phyloP scores from a whole-genome alignment of 2,888 invertebrate genomes.

The Drosophila anceps region DNA sequence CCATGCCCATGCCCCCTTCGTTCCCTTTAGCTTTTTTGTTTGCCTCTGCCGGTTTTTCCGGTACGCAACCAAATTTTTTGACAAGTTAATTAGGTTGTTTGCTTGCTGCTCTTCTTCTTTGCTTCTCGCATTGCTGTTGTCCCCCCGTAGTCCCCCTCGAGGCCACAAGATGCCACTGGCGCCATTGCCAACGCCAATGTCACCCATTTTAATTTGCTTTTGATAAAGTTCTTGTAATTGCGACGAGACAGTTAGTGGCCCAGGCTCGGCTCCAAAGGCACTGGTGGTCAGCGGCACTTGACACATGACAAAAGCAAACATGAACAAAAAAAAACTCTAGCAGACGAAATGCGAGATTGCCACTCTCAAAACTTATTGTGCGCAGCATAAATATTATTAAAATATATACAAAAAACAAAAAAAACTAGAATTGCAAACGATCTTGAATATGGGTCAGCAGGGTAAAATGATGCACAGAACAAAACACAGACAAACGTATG shows the following conservation, averaged over 20 bases:
- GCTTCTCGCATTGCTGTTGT: slow-evolving; percentile 11
- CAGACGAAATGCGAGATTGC: background rate
- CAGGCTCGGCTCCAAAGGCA: slow-evolving; percentile 1
- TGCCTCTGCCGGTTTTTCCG: slow-evolving; percentile 40
- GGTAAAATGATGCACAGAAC: no score
- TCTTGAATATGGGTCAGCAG: no score
- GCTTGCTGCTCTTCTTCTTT: slow-evolving; percentile 32
- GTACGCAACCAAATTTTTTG: slow-evolving; percentile 64
- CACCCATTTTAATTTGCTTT: slow-evolving; percentile 67
- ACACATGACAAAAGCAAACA: slow-evolving; percentile 26
- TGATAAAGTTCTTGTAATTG: slow-evolving; percentile 68
- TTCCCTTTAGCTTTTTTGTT: slow-evolving; percentile 20
- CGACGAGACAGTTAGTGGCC: slow-evolving; percentile 37
- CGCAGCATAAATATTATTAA: background rate
- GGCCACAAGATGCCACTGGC: slow-evolving; percentile 8
- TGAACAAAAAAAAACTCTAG: background rate
- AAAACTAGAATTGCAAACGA: background rate
- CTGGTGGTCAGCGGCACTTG: slow-evolving; percentile 41
- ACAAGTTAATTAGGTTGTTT: slow-evolving; percentile 74
- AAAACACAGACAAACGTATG: no score
- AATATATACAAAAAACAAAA: background rate
- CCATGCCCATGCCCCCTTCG: background rate
- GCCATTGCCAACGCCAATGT: slow-evolving; percentile 24
- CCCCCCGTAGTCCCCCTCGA: background rate
- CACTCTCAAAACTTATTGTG: background rate